phyloP scores from a whole-genome alignment of 2,888 invertebrate species.

The Eupithecia exiguata region DNA sequence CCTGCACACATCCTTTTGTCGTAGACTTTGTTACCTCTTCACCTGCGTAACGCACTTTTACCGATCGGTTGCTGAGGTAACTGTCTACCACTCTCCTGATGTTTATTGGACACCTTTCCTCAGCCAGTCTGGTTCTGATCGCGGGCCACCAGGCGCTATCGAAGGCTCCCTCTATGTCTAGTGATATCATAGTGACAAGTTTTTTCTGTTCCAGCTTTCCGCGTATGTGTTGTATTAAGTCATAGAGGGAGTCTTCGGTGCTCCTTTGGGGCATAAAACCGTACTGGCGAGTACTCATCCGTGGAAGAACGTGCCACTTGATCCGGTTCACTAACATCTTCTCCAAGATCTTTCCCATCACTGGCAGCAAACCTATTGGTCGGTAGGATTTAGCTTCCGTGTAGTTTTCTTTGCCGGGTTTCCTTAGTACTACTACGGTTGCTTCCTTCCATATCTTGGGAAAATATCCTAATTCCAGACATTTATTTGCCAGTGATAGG shows the following conservation, averaged over 20 bases:
- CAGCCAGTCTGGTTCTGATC: conserved; percentile 20
- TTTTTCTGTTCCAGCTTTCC: too few relatives aligned
- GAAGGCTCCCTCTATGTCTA: too few relatives aligned
- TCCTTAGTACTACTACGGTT: conserved; percentile 12
- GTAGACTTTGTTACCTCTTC: conserved; percentile 9
- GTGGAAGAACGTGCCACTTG: conserved; percentile 12
- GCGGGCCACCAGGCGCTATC: conserved; percentile 27
- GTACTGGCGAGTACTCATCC: background rate
- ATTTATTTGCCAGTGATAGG: conserved; percentile 30
- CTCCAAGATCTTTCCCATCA: conserved; percentile 36
- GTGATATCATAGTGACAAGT: too few relatives aligned
- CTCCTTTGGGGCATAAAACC: conserved; percentile 10
- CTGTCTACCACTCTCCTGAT: conserved; percentile 18
- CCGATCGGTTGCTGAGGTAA: conserved; percentile 23
- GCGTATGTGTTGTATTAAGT: too few relatives aligned
- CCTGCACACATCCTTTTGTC: conserved; percentile 12
- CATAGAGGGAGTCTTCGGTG: conserved; percentile 4
- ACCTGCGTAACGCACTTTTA: conserved; percentile 33
- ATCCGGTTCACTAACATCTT: conserved; percentile 5
- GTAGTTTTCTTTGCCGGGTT: conserved; percentile 12
- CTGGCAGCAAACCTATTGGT: conserved; percentile 43
- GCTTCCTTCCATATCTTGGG: conserved; percentile 31
- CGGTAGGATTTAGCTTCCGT: conserved; percentile 40
- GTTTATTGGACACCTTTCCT: conserved; percentile 20
- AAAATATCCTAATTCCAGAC: conserved; percentile 37